Conservation (phyloP, 2,113 vertebrate genomes). For the Hipposideros armiger region DNA sequence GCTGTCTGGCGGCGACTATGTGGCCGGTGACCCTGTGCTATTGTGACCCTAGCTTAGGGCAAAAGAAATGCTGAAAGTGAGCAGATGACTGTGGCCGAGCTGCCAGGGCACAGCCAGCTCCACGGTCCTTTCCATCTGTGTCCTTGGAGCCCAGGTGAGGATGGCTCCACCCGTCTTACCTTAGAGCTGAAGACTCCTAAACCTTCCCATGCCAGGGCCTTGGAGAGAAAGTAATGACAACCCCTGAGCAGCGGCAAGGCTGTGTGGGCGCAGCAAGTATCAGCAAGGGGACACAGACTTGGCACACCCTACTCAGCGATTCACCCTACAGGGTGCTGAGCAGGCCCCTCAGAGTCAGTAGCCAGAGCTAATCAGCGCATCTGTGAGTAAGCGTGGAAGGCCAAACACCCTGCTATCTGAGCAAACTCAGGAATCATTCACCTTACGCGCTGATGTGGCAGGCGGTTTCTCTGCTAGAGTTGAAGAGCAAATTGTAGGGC, state of each 20-base stretch:
- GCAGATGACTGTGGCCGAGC: background rate
- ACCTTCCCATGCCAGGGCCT: constrained; percentile 48
- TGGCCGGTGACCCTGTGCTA: constrained; percentile 40
- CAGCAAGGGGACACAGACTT: background rate
- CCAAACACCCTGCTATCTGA: background rate
- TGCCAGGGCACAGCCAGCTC: background rate
- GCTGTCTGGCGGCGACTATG: accelerated
- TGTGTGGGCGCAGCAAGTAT: background rate
- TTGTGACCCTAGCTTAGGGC: constrained; percentile 69
- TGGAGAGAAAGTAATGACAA: constrained; percentile 55
- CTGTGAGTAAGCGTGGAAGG: constrained; percentile 1
- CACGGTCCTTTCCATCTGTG: background rate
- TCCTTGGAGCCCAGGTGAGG: background rate
- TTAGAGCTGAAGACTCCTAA: background rate
- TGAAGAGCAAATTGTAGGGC: constrained; percentile 15
- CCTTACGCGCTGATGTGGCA: background rate
- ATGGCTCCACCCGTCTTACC: constrained; percentile 15
- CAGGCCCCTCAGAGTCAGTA: background rate
- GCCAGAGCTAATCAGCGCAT: background rate
- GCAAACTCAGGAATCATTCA: background rate
- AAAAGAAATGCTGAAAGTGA: constrained; percentile 42
- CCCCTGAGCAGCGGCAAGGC: background rate
- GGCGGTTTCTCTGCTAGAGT: constrained; percentile 15
- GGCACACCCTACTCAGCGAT: background rate
- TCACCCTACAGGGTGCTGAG: background rate